Conservation (phyloP, 2,888 invertebrate genomes). For the Nemoura dubitans region DNA sequence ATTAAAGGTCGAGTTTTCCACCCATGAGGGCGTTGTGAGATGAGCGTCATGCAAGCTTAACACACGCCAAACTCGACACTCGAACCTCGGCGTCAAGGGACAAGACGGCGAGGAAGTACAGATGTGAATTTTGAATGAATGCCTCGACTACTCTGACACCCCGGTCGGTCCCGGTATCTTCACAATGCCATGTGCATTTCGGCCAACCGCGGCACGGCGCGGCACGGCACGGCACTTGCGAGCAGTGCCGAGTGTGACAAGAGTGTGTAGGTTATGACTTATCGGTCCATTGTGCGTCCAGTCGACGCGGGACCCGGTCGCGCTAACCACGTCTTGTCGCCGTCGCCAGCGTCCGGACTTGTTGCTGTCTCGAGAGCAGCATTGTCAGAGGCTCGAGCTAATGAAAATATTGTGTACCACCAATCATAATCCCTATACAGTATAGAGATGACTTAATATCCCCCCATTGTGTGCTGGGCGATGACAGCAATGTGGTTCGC, state of each 20-base stretch:
- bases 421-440: background rate
- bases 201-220: too few species aligned
- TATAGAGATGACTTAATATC: slow-evolving; percentile 1
- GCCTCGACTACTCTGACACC: too few species aligned
- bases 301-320: too few species aligned
- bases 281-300: slow-evolving; percentile 14
- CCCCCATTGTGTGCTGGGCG: background rate
- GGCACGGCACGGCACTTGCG: too few species aligned
- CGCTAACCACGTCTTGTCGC: background rate
- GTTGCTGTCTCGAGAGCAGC: background rate
- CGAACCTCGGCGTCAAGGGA: too few species aligned
- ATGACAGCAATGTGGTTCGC: background rate
- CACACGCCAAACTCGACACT: too few species aligned
- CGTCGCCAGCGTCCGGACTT: background rate
- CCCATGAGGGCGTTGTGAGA: background rate
- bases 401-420: background rate
- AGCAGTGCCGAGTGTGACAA: background rate
- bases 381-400: background rate
- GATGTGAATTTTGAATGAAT: too few species aligned
- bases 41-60: too few species aligned
- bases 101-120: too few species aligned
- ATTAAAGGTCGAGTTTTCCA: background rate
- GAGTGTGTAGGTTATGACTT: slow-evolving; percentile 1
- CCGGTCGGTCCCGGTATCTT: background rate
- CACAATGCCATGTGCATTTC: too few species aligned